Percentiles rank a stretch among this genome's conserved stretches.
These are phyloP conservation scores for Muscicapa striata DNA, from an alignment of 2,797 vertebrate genomes.

Conservation along the genomic window DNA sequence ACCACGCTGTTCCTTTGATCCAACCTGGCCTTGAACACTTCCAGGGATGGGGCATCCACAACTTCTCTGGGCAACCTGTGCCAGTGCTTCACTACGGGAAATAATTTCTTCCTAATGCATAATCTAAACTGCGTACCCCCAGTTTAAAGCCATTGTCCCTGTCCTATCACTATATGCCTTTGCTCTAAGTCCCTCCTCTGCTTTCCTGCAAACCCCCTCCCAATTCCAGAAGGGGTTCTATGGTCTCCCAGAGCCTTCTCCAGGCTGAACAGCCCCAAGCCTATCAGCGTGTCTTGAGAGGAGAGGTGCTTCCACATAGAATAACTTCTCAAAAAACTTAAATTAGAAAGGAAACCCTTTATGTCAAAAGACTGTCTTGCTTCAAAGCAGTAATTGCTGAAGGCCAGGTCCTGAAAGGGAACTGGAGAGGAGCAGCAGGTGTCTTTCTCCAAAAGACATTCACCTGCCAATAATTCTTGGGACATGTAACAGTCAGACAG, in stretches of 20 bases:
- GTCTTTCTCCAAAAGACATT: background rate
- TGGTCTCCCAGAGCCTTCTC: background rate
- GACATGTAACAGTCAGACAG: background rate
- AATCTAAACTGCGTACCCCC: background rate
- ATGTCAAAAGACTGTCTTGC: background rate
- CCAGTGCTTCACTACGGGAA: background rate
- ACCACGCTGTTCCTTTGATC: background rate
- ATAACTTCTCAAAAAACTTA: background rate
- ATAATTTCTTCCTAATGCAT: background rate
- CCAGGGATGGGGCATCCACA: background rate
- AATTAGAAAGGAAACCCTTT: background rate
- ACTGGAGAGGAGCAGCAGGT: background rate
- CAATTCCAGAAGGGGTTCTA: background rate
- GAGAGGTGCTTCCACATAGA: background rate
- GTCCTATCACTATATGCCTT: background rate
- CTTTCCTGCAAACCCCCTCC: background rate
- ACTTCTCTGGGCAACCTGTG: background rate
- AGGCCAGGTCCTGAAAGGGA: background rate
- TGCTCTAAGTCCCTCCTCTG: background rate
- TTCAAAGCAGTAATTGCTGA: background rate
- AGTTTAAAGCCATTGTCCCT: background rate
- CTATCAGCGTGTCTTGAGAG: background rate
- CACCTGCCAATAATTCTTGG: background rate
- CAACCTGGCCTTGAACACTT: background rate
- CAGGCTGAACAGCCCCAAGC: background rate